Evolutionary conservation across 2,113 vertebrate species (phyloP), one percentile per base, ranked within the genome.

Genomic region (Crypturellus undulatus): DNA sequence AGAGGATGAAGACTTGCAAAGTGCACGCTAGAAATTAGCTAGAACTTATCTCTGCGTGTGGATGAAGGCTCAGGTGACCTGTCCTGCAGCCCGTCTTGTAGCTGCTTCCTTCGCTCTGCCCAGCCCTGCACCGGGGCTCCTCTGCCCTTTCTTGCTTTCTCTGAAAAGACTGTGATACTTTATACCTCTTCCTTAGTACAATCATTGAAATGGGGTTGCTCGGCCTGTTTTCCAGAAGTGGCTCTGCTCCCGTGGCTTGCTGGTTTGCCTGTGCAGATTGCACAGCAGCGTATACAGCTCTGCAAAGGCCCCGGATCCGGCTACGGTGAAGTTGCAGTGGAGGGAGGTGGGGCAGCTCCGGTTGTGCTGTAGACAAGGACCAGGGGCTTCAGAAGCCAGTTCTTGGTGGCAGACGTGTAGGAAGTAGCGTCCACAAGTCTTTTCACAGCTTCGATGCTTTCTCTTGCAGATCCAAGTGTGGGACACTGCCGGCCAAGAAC

Each of bases 401-500:
- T 59, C 49, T 17, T 36, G 49, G 47, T 62, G 22, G 36, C 70
- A 73, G 14, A 49, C 52, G 32, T 13, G 9, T 17, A 30, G 34
- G 20, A 70, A 91, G 45, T 2, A 1, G 6, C 21, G 12, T 10
- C 51, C 1, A 1, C 12, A 12, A 6, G 12, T 21, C 43, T 42
- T 92, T 38, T 93, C 24, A 52, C 22, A 68, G 17, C 51, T 80
- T 42, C 17, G 67, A 2, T 73, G 17, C 56, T 83, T 90, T 92
- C 62, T 34, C 4, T 89, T 91, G 24, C 97, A 99, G 99, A 98
- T 99, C 97, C 99, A 99, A 93, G 99, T 99, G 69, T 99, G 99
- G 99, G 99, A 99, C 97, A 99, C 99, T 0, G 99, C 99, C 0
- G 99, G 99, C 3, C 99, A 99, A 96, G 99, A 99, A 97, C 98